phyloP scores from a whole-genome alignment of 2,888 invertebrate species.

The Pyrochroa serraticornis region DNA sequence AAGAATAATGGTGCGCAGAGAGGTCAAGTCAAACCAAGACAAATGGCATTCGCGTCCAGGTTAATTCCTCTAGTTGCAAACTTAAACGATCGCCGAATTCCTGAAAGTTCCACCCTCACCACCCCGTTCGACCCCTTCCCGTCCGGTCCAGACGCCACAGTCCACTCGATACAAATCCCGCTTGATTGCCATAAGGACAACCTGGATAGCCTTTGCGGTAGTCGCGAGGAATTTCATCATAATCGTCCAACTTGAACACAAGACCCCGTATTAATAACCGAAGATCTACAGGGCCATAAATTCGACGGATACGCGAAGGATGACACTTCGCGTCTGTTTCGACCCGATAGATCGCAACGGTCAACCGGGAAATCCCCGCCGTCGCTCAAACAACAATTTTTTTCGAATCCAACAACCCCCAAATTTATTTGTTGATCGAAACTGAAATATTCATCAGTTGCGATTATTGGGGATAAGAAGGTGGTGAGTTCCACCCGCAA shows the following conservation, averaged over 20 bases:
- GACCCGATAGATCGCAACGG: background rate
- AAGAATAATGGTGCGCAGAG: slow-evolving; percentile 54
- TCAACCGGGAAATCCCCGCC: background rate
- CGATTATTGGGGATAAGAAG: too few relatives aligned
- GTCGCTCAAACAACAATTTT: too few relatives aligned
- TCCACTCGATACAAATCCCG: slow-evolving; percentile 45
- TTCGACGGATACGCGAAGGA: slow-evolving; percentile 16
- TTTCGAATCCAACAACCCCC: too few relatives aligned
- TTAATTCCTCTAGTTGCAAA: slow-evolving; percentile 57
- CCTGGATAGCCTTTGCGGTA: slow-evolving; percentile 35
- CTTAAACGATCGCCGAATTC: slow-evolving; percentile 54
- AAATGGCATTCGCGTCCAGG: slow-evolving; percentile 58
- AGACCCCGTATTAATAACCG: slow-evolving; percentile 8
- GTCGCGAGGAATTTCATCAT: slow-evolving; percentile 49
- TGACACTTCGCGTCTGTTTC: slow-evolving; percentile 16
- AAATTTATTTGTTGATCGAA: too few relatives aligned
- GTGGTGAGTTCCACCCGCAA: too few relatives aligned
- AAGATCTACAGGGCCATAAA: slow-evolving; percentile 18
- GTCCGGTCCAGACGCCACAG: slow-evolving; percentile 22
- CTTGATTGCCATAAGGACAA: slow-evolving; percentile 27
- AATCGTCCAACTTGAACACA: slow-evolving; percentile 21
- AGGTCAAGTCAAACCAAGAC: slow-evolving; percentile 58
- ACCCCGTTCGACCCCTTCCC: background rate
- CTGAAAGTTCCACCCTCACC: slow-evolving; percentile 36
- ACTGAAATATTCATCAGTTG: too few relatives aligned